These are phyloP conservation scores for Petrocephalus sullivani DNA, from an alignment of 2,797 vertebrate species.

Conservation along the genomic window DNA sequence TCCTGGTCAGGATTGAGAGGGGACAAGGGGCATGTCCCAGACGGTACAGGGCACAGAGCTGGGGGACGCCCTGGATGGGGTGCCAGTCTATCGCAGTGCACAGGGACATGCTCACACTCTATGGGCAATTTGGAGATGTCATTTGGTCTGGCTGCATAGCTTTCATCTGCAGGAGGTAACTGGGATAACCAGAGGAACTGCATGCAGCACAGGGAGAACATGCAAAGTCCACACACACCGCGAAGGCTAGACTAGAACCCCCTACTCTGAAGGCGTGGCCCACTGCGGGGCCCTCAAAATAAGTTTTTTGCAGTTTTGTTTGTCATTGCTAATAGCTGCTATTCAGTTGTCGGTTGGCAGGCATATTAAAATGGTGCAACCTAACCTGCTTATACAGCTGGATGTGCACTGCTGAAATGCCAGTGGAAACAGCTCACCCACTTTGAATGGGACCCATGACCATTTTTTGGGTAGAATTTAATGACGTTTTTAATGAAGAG, in stretches of 20 bases:
- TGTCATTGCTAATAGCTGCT: not conserved
- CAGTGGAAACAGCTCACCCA: not conserved
- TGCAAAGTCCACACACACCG: not conserved
- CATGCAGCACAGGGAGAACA: not conserved
- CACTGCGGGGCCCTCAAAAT: not conserved
- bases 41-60: not conserved
- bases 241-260: not conserved
- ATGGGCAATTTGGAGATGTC: not conserved
- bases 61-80: not conserved
- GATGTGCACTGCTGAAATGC: not conserved
- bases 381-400: not conserved
- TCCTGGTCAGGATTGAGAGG: not conserved
- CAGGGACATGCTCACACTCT: not conserved
- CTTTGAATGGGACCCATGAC: not conserved
- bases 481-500: not conserved
- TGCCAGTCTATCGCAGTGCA: not conserved
- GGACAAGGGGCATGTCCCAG: not conserved
- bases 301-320: not conserved
- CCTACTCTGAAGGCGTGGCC: not conserved
- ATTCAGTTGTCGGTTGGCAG: not conserved
- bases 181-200: not conserved
- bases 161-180: not conserved
- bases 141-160: not conserved
- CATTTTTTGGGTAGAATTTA: not conserved
- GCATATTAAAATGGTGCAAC: not conserved